These are phyloP conservation scores for Phymatocera aterrima DNA, from an alignment of 2,888 invertebrate species.

Conservation along the genomic window DNA sequence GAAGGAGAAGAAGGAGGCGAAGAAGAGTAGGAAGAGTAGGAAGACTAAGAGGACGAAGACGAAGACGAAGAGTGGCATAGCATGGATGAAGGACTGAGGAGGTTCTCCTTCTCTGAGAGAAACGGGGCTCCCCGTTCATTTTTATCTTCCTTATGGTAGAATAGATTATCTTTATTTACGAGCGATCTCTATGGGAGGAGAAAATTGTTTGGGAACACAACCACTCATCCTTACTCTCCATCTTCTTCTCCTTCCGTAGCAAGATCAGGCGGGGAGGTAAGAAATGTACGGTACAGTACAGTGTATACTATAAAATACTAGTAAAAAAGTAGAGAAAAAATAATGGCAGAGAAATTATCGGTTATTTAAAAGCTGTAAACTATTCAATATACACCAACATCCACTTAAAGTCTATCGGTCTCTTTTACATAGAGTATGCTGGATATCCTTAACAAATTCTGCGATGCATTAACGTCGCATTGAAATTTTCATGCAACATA, in stretches of 20 bases:
- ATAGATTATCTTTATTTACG: constrained; percentile 74
- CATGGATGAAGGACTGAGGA: background rate
- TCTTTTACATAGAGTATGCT: background rate
- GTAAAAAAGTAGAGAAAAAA: background rate
- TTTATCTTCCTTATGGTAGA: constrained; percentile 74
- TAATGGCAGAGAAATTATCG: background rate
- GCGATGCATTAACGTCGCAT: background rate
- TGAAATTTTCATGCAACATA: no score
- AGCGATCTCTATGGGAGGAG: constrained; percentile 70
- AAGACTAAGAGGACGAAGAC: background rate
- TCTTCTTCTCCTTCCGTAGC: no score
- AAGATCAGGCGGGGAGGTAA: no score
- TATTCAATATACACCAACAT: constrained; percentile 63
- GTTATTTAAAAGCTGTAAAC: constrained; percentile 72
- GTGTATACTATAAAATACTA: background rate
- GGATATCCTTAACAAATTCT: background rate
- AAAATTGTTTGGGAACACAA: constrained; percentile 72
- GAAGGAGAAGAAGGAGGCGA: background rate
- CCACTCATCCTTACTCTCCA: constrained; percentile 57
- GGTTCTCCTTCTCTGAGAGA: constrained; percentile 35
- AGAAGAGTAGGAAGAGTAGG: background rate
- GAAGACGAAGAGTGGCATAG: background rate
- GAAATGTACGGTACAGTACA: no score
- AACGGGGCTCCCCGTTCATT: constrained; percentile 59
- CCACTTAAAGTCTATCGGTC: constrained; percentile 20